Evolutionary conservation across 1,140 invertebrate genomes (phyloP), one percentile per base, ranked within the genome.

Genomic region (Zaprionus africanus): DNA sequence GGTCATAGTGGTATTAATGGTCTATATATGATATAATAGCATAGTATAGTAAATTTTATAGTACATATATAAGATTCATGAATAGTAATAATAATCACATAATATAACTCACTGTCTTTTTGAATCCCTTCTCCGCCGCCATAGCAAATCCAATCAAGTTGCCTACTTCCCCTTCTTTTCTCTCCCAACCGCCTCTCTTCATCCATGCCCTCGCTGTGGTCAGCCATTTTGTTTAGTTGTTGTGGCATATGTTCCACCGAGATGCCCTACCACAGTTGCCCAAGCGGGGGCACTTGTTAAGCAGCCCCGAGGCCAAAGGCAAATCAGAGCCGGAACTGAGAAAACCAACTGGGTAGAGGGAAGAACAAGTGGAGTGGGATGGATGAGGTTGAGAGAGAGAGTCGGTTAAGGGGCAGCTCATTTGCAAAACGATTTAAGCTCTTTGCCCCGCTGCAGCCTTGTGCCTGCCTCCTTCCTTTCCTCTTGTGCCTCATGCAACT

Each of bases 351-450:
- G 31, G 7, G 7, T 31, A 28, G 26, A 28, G 28, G 31, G 26
- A 5, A 11, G 9, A 34, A 9, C 28, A 4, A 34, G 31, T 34
- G 31, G 31, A 34, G 9, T 31, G 9, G 31, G 7, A 3, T 34
- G 41, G 15, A 7, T 17, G n/a, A n/a, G 38, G 38, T 15, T 13
- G 5, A 15, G 43, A 46, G 43, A 46, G n/a, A 46, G 43, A 46
- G n/a, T 46, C 36, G 28, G 31, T 11, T 11, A 11, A 51, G 19
- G 43, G 31, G 64, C 71, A 63, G 46, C 63, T 79, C 66, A 71
- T 79, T 79, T 79, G 77, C 46, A 66, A 76, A 79, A 64, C 68
- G 74, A 79, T 79, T 79, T 79, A 77, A 79, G 76, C 51, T 31
- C 36, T 51, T 71, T 28, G 31, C 46, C 36, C 54, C 31, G 11